Percentiles rank a stretch among this genome's conserved stretches.
Conservation (phyloP, 1,140 invertebrate species). For the Drosophila funebris region DNA sequence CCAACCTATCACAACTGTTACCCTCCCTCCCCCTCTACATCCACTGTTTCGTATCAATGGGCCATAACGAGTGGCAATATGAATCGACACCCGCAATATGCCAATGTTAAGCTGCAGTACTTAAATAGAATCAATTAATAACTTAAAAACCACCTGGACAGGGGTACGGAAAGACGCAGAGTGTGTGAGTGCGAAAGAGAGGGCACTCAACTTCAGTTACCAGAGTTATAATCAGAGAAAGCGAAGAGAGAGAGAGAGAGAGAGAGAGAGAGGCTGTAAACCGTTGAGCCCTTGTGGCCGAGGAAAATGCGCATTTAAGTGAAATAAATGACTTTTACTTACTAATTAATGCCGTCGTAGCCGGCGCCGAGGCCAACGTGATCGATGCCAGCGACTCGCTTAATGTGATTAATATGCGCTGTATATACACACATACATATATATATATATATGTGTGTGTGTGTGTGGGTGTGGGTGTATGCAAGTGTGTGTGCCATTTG, state of each 20-base stretch:
- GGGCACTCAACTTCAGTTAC: not conserved
- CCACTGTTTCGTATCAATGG: slow-evolving; percentile 34
- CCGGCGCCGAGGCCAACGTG: slow-evolving; percentile 94
- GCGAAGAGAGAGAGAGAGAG: not conserved
- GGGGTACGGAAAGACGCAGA: not conserved
- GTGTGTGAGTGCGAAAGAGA: not conserved
- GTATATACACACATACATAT: slow-evolving; percentile 8
- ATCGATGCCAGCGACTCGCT: slow-evolving; percentile 93
- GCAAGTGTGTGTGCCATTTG: slow-evolving; percentile 8
- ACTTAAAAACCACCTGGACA: slow-evolving; percentile 69
- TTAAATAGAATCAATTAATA: slow-evolving; percentile 82
- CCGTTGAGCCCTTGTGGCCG: slow-evolving; percentile 30
- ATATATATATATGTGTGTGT: slow-evolving; percentile 5
- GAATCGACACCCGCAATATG: slow-evolving; percentile 66
- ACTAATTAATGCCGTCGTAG: slow-evolving; percentile 96
- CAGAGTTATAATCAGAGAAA: not conserved
- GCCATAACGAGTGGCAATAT: slow-evolving; percentile 67
- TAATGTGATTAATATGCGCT: slow-evolving; percentile 98
- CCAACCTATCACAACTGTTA: too few species aligned
- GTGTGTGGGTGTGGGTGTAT: slow-evolving; percentile 32
- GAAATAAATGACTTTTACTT: slow-evolving; percentile 86
- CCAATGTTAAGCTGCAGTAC: slow-evolving; percentile 67
- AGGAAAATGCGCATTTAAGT: slow-evolving; percentile 73
- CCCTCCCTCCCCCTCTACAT: not conserved
- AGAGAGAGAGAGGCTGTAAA: not conserved